Evolutionary conservation across 2,888 invertebrate genomes (phyloP).

Genomic region (Pristionchus mayeri): DNA sequence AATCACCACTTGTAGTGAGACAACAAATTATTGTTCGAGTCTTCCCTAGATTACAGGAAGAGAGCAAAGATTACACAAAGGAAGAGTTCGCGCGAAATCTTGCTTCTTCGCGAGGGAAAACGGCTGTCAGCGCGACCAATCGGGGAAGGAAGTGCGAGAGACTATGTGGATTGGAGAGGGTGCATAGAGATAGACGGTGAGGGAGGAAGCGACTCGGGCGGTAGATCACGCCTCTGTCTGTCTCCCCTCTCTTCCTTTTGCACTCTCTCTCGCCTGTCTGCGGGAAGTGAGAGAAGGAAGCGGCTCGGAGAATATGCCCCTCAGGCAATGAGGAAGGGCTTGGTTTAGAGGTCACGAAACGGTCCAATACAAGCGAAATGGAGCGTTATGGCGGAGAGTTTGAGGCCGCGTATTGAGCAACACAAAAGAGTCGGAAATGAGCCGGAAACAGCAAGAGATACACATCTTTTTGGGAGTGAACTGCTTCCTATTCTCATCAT

Average conservation of each 20-base stretch:
- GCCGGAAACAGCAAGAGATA: conserved; percentile 1
- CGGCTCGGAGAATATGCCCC: conserved; percentile 2
- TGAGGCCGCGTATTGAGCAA: background rate
- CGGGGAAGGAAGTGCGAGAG: background rate
- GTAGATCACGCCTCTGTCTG: conserved; percentile 12
- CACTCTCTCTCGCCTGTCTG: background rate
- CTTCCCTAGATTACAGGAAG: background rate
- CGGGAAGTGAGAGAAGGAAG: background rate
- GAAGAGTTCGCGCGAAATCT: background rate
- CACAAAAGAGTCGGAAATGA: conserved; percentile 13
- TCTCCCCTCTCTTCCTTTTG: background rate
- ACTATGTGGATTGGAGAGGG: background rate
- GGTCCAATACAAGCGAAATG: conserved; percentile 31
- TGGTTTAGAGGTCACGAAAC: conserved; percentile 37
- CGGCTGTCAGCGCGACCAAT: background rate
- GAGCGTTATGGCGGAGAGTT: conserved; percentile 8
- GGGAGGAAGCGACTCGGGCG: background rate
- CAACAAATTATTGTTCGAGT: too few species aligned
- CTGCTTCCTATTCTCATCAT: background rate
- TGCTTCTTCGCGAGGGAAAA: background rate
- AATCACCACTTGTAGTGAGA: too few species aligned
- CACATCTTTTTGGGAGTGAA: conserved; percentile 16
- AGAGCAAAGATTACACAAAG: background rate
- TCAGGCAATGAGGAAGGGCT: background rate
- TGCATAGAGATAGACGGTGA: background rate